Evolutionary conservation across 2,797 vertebrate genomes (phyloP), one percentile per base, ranked within the genome.

Genomic region (Microctenopoma stevenorrisi): DNA sequence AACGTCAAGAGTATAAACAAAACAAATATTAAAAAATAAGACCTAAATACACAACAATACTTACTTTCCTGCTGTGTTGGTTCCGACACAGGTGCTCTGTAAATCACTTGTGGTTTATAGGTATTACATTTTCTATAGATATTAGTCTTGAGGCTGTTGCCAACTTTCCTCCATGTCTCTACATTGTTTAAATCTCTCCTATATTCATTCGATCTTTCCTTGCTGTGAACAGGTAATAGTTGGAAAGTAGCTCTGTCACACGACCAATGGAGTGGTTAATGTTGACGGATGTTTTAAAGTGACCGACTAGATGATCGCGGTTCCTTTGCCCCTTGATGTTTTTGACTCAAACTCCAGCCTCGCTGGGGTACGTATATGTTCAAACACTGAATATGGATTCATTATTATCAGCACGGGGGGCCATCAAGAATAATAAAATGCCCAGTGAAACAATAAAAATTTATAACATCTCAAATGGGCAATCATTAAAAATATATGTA

Each of bases 161-260:
- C 30, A 60, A 42, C 50, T 64, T 77, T 10, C 3, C 37, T 37
- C 37, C 11, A 37, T 10, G 37, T 10, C 9, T 11, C 28, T 33
- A 53, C 57, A 52, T 54, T 52, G 65, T 81, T 77, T 77, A 57
- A 62, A 75, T 68, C 68, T 16, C 55, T 50, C 53, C 46, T 55
- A 56, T 62, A 16, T 60, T 88, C 70, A 79, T 82, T 82, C 79
- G 72, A 67, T 64, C 28, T 43, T 33, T 33, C 30, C 30, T 68
- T 13, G 13, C 64, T 50, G 68, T 74, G 75, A 68, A 68, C 47
- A 58, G 64, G 73, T 35, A 56, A 26, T 28, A 68, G 68, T 81
- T 38, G 75, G 53, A 26, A 67, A 72, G 68, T 73, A 47, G 57
- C 60, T 56, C 37, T 37, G 35, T 7, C 40, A 75, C 57, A 28